Evolutionary conservation across 2,113 vertebrate species (phyloP).

Genomic region (Dipodomys ordii): DNA sequence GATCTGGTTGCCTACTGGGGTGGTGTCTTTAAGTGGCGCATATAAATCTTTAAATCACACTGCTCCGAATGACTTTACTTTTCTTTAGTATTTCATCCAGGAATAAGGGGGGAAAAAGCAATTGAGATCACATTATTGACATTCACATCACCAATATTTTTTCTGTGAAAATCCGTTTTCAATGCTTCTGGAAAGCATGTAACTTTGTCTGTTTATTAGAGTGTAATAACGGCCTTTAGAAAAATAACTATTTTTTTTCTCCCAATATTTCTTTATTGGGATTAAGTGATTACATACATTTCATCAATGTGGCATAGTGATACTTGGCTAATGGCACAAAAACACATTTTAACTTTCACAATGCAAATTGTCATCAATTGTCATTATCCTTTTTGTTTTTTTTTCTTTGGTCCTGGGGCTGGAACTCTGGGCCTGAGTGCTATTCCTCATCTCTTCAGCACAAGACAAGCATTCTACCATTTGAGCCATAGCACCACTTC

Average conservation of each 20-base stretch:
- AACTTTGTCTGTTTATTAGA: background rate
- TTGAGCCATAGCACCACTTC: too few relatives aligned
- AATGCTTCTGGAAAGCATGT: background rate
- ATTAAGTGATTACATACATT: too few relatives aligned
- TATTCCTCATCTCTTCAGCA: too few relatives aligned
- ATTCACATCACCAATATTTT: background rate
- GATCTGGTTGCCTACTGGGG: slow-evolving; percentile 38
- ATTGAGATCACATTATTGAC: slow-evolving; percentile 31
- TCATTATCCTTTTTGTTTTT: too few relatives aligned
- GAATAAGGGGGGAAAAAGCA: slow-evolving; percentile 42
- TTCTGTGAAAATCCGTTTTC: slow-evolving; percentile 49
- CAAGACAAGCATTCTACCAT: too few relatives aligned
- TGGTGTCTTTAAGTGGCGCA: slow-evolving; percentile 56
- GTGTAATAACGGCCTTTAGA: background rate
- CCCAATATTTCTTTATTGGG: too few relatives aligned
- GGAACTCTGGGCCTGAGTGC: too few relatives aligned
- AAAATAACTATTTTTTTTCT: background rate
- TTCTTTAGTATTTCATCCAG: slow-evolving; percentile 28
- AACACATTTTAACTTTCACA: too few relatives aligned
- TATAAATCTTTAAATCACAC: slow-evolving; percentile 66
- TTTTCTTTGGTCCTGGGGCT: too few relatives aligned
- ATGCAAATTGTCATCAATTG: too few relatives aligned
- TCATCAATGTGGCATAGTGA: too few relatives aligned
- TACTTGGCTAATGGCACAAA: too few relatives aligned
- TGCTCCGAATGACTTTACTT: slow-evolving; percentile 42